These are phyloP conservation scores for Luffia ferchaultella DNA, from an alignment of 2,888 invertebrate genomes.

Conservation along the genomic window DNA sequence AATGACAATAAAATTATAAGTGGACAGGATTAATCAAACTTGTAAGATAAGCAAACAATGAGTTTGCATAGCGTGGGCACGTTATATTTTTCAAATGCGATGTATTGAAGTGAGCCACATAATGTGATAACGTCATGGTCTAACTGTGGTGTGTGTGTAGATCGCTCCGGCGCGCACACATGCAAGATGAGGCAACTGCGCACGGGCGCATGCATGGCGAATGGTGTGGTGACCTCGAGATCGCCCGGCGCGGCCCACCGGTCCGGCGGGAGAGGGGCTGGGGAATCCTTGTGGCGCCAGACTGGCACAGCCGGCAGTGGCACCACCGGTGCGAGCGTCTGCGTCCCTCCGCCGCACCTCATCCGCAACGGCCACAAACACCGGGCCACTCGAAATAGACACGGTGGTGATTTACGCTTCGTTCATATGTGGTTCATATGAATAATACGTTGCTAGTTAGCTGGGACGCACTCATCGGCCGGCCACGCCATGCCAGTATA, in stretches of 20 bases:
- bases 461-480: constrained; percentile 37
- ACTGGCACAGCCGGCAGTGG: constrained; percentile 41
- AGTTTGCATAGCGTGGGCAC: too few relatives aligned
- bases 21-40: too few relatives aligned
- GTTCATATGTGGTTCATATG: constrained; percentile 31
- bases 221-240: constrained; percentile 37
- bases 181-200: not conserved
- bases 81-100: too few relatives aligned
- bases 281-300: constrained; percentile 69
- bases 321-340: constrained; percentile 44
- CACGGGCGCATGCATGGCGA: constrained; percentile 1
- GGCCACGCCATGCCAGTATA: constrained; percentile 23
- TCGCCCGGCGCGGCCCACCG: constrained; percentile 24
- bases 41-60: too few relatives aligned
- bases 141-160: too few relatives aligned
- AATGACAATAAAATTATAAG: too few relatives aligned
- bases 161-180: too few relatives aligned
- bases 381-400: constrained; percentile 56
- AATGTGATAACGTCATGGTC: too few relatives aligned
- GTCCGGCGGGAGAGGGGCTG: constrained; percentile 46
- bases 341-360: constrained; percentile 30
- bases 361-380: too few relatives aligned
- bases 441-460: constrained; percentile 51
- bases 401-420: constrained; percentile 65
- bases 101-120: too few relatives aligned